These are phyloP conservation scores for Latrodectus geometricus DNA, from an alignment of 1,140 invertebrate species.

Conservation along the genomic window DNA sequence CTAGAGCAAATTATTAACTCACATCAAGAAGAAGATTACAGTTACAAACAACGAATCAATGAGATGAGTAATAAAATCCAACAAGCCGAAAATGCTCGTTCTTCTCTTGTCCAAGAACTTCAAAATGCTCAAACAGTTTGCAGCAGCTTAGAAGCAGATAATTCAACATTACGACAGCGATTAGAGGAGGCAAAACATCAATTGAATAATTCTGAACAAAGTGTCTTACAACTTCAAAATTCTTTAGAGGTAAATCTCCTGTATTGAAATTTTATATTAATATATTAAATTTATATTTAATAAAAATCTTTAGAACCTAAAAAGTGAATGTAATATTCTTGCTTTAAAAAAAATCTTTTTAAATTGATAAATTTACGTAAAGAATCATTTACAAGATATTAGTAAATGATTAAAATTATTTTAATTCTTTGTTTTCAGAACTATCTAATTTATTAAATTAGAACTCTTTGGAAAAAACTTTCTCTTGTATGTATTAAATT, in stretches of 20 bases:
- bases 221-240: slow-evolving; percentile 26
- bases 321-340: too few relatives aligned
- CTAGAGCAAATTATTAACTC: slow-evolving; percentile 43
- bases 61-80: slow-evolving; percentile 60
- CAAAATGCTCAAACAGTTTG: slow-evolving; percentile 55
- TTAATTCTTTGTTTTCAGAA: too few relatives aligned
- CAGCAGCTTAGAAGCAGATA: slow-evolving; percentile 52
- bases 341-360: too few relatives aligned
- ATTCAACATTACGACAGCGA: slow-evolving; percentile 29
- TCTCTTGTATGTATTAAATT: too few relatives aligned
- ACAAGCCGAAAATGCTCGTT: slow-evolving; percentile 41
- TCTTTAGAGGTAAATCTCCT: slow-evolving; percentile 37
- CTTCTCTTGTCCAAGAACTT: slow-evolving; percentile 45
- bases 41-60: slow-evolving; percentile 54
- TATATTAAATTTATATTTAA: too few relatives aligned
- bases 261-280: too few relatives aligned
- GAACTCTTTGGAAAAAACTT: too few relatives aligned
- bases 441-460: too few relatives aligned
- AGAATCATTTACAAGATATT: too few relatives aligned
- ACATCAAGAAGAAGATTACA: slow-evolving; percentile 58
- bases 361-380: too few relatives aligned
- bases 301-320: too few relatives aligned
- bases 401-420: too few relatives aligned
- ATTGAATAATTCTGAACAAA: slow-evolving; percentile 30
- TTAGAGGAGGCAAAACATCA: slow-evolving; percentile 51